Evolutionary conservation across 2,888 invertebrate species (phyloP), one percentile per base, ranked within the genome.

Genomic region (Brachyopa scutellaris): DNA sequence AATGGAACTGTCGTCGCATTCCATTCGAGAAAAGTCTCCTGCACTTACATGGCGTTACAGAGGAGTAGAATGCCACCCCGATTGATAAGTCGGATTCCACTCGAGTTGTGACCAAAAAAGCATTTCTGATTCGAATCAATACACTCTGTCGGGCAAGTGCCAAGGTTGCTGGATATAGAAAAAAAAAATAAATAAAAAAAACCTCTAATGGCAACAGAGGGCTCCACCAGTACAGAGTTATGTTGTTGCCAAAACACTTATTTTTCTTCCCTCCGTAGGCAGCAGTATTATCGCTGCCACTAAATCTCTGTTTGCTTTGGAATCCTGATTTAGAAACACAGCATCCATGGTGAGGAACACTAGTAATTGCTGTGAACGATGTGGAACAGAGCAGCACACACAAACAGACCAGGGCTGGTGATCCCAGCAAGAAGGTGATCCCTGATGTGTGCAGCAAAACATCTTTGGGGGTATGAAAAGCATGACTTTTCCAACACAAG

Each of bases 401-500:
- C n/a, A 11, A 55, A 36, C 33, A 26, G 2, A 5, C 15, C 1
- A 23, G 38, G 17, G 21, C 38, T n/a, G 40, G 42, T 33, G 4
- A 26, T 3, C 26, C 3, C 29, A 57, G 42, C 38, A 57, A 38
- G 64, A 66, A 76, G 76, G 82, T 82, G 82, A 82, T 82, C 82
- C 59, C 77, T 33, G 70, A 76, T 76, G 77, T 82, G 82, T 77
- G 84, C 79, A 73, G 73, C 74, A 79, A 70, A 79, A 85, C 85
- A 85, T 84, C 79, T 74, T 78, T 83, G 72, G 78, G 84, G 85
- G 85, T 84, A 84, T 76, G 85, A 85, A 85, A 84, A 85, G 85
- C 85, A 85, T 85, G 84, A 85, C 85, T 85, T 84, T 84, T 84
- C 84, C 85, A 85, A 85, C 85, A 85, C 85, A 85, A 84, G 80